phyloP scores from a whole-genome alignment of 2,888 invertebrate species.

The Tetanocera ferruginea region DNA sequence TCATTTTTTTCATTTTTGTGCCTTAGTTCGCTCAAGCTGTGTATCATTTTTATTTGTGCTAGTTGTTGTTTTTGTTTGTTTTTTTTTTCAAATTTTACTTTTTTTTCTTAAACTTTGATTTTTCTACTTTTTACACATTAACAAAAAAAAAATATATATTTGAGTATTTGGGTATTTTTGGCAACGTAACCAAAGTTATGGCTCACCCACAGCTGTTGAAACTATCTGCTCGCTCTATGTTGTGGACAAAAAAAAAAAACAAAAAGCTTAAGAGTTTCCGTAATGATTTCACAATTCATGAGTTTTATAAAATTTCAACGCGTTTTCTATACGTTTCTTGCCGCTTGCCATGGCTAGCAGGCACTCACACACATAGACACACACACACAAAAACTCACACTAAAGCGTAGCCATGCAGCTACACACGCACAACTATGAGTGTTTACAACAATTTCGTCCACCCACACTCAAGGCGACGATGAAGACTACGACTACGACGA shows the following conservation, averaged over 20 bases:
- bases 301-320: background rate
- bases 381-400: constrained; percentile 23
- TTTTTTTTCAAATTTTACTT: background rate
- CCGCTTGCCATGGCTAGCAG: background rate
- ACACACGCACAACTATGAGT: constrained; percentile 20
- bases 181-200: background rate
- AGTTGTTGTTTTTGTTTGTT: background rate
- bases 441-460: background rate
- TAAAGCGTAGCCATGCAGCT: constrained; percentile 8
- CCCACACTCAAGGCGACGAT: constrained; percentile 7
- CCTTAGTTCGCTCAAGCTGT: background rate
- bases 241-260: background rate
- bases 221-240: background rate
- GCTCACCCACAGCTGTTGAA: constrained; percentile 1
- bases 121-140: background rate
- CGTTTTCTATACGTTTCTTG: background rate
- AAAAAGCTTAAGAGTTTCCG: too few species aligned
- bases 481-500: background rate
- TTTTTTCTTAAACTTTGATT: background rate
- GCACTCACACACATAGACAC: constrained; percentile 13
- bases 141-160: background rate
- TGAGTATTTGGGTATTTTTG: background rate
- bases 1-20: too few species aligned
- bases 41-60: background rate
- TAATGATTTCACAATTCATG: constrained; percentile 8